Evolutionary conservation across 2,797 vertebrate genomes (phyloP), one percentile per base, ranked within the genome.

Genomic region (Phataginus tricuspis): DNA sequence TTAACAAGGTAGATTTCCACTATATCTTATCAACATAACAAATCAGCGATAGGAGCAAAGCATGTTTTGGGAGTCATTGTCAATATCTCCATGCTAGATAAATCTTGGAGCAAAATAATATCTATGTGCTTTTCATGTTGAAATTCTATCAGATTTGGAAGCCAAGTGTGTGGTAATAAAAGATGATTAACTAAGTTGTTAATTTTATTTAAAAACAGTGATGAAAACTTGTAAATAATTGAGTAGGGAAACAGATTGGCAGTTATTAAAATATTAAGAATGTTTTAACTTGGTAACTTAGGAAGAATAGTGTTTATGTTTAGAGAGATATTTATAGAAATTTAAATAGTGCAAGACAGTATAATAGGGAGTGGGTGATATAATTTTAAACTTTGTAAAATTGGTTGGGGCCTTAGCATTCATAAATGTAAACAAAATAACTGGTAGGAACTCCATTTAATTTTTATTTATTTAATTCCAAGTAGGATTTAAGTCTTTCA

Each of bases 401-500:
- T 93, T 25, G 10, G 9, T 34, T 82, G 23, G n/a, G 9, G 3
- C 27, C 42, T 91, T 77, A 63, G 14, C 14, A 69, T 39, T 91
- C 61, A 82, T 64, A 88, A 88, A 68, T 66, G 9, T 79, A 85
- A 80, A 74, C 6, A 71, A 86, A 94, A 82, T 86, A 64, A 29
- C 8, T 37, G 75, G 45, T 74, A 93, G 77, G 63, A 77, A 45
- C 49, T 69, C 29, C 37, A 66, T 14, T 87, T 91, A 77, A 84
- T 51, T 88, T 93, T 72, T 77, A 61, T 39, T 75, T 55, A 83
- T 71, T 89, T 96, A 51, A 74, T 55, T 84, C 45, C 14, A 75
- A 14, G 78, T 94, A 86, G 27, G 11, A 14, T 7, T 74, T 42
- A 82, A 66, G 5, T 61, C 21, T 75, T 72, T 86, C 21, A 90